These are phyloP conservation scores for Slavum lentiscoides DNA, from an alignment of 2,888 invertebrate species.

Conservation along the genomic window DNA sequence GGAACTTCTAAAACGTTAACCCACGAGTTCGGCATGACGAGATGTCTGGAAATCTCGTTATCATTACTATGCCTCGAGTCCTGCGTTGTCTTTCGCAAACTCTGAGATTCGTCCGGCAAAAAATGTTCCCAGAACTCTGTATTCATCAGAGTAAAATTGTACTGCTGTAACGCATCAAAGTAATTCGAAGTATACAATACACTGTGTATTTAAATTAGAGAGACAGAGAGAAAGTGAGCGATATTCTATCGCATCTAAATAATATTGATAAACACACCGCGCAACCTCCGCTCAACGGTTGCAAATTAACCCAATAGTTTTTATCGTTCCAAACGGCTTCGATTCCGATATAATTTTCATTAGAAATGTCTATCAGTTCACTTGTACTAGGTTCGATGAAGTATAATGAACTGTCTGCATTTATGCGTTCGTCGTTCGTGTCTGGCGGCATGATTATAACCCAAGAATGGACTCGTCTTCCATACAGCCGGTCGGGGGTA, in stretches of 20 bases:
- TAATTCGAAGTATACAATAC: background rate
- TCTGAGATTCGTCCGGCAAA: conserved; percentile 70
- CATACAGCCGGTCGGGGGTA: conserved; percentile 66
- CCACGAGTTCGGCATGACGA: conserved; percentile 78
- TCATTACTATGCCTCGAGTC: conserved; percentile 59
- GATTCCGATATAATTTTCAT: conserved; percentile 72
- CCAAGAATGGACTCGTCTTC: conserved; percentile 82
- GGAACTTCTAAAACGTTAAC: conserved; percentile 70
- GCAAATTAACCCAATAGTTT: conserved; percentile 64
- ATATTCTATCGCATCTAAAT: too few species aligned
- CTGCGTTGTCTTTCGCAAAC: conserved; percentile 58
- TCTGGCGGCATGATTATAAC: conserved; percentile 68
- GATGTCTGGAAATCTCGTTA: conserved; percentile 67
- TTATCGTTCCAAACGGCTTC: conserved; percentile 64
- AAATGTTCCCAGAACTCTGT: conserved; percentile 73
- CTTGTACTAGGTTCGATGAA: conserved; percentile 89
- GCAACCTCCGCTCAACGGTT: conserved; percentile 42
- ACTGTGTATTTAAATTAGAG: too few species aligned
- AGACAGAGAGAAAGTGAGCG: too few species aligned
- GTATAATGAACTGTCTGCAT: conserved; percentile 61
- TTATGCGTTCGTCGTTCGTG: conserved; percentile 63
- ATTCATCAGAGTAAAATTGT: conserved; percentile 69
- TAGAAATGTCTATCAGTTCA: conserved; percentile 64
- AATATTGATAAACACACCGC: conserved; percentile 14
- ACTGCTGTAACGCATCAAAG: conserved; percentile 56